Conservation (phyloP, 2,113 vertebrate genomes). For the Fulica atra region DNA sequence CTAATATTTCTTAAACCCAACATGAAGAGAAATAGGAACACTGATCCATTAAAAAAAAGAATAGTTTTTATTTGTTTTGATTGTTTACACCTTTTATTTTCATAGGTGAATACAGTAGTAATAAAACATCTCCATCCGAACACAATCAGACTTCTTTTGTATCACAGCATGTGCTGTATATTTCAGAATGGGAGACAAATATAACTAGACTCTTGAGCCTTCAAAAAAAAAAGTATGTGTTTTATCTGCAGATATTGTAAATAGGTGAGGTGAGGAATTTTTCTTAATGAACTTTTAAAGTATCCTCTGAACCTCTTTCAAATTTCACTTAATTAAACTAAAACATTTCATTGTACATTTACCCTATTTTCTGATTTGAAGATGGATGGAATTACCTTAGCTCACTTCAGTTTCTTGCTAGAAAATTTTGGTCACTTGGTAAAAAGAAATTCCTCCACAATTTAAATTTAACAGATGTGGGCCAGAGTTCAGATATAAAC, state of each 20-base stretch:
- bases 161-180: neutral
- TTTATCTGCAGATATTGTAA: neutral
- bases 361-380: neutral
- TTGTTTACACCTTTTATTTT: neutral
- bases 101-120: neutral
- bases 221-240: neutral
- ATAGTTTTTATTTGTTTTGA: neutral
- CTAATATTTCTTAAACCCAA: neutral
- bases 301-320: neutral
- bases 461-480: neutral
- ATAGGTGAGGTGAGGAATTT: neutral
- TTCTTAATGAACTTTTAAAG: neutral
- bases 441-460: neutral
- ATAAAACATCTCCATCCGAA: neutral
- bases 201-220: neutral
- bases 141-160: neutral
- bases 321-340: neutral
- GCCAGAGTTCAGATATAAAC: neutral
- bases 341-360: neutral
- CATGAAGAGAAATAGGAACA: neutral
- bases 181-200: neutral
- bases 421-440: neutral
- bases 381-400: neutral
- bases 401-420: neutral
- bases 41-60: neutral